Evolutionary conservation across 2,888 invertebrate genomes (phyloP), one percentile per base, ranked within the genome.

Genomic region (Oligia latruncula): DNA sequence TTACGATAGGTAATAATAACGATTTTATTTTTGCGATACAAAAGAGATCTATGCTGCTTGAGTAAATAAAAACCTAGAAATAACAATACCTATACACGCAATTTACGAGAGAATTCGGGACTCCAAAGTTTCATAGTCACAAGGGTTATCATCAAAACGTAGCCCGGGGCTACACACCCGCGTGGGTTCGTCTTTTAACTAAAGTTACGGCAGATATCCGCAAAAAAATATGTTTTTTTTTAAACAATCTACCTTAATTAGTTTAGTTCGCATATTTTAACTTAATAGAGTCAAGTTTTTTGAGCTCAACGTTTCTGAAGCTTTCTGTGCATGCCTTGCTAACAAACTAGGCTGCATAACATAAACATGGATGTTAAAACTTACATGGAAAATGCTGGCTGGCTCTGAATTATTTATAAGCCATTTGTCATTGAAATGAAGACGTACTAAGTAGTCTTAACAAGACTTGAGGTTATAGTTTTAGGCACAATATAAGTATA

Each of bases 381-480:
- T 78, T 78, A 72, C 78, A 52, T 72, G 35, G 62, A 46, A 77
- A 72, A 78, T 65, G 49, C 40, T 70, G 77, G 15, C 64, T 58
- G 40, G 9, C 29, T 3, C 49, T 78, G 81, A 82, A 83, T 83
- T 58, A 78, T 78, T 78, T 67, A 78, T 77, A 66, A 68, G 66
- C 15, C 20, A 70, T 82, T 64, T 75, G 55, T 72, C 62, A 68
- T 68, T 71, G 55, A 52, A 71, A 62, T 71, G 60, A 62, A 82
- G 77, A 71, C 46, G 17, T 74, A 78, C 17, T 15, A 40, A n/a
- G 52, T 35, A 52, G 60, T 40, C 23, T 40, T 40, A 23, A 29
- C 23, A 58, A 43, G 23, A 52, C 40, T 43, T 40, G 29, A 49
- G 43, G 29, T 52, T 15, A 3, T 72, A 29, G 49, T 43, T 73